phyloP scores from a whole-genome alignment of 2,797 vertebrate genomes.

The Falco novaeseelandiae region DNA sequence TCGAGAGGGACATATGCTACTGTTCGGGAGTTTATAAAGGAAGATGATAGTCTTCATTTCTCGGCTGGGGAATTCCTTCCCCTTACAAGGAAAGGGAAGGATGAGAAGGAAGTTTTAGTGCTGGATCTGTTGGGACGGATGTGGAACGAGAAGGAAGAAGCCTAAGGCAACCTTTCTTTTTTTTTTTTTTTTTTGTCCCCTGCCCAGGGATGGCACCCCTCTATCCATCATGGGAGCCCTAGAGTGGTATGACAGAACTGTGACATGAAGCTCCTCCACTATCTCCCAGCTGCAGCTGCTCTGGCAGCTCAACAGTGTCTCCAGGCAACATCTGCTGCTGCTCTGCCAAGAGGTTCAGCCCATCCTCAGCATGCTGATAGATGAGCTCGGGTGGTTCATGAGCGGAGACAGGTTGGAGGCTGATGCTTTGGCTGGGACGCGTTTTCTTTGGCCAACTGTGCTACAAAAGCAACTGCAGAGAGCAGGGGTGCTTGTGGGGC shows the following conservation, averaged over 20 bases:
- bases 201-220: not conserved
- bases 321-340: not conserved
- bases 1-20: not conserved
- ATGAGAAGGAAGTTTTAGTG: not conserved
- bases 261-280: not conserved
- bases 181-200: not conserved
- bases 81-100: not conserved
- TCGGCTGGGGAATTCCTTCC: not conserved
- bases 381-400: not conserved
- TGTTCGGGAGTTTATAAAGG: not conserved
- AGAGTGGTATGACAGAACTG: not conserved
- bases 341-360: constrained; percentile 10
- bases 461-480: not conserved
- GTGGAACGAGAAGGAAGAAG: not conserved
- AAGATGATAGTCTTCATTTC: not conserved
- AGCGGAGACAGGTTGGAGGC: not conserved
- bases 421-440: not conserved
- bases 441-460: constrained; percentile 12
- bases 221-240: not conserved
- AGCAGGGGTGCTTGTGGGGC: not conserved
- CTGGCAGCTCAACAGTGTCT: not conserved
- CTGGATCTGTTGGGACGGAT: not conserved
- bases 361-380: not conserved
- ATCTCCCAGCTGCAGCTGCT: not conserved
- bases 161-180: not conserved